Evolutionary conservation across 1,140 invertebrate genomes (phyloP).

Genomic region (Trichogramma pretiosum): DNA sequence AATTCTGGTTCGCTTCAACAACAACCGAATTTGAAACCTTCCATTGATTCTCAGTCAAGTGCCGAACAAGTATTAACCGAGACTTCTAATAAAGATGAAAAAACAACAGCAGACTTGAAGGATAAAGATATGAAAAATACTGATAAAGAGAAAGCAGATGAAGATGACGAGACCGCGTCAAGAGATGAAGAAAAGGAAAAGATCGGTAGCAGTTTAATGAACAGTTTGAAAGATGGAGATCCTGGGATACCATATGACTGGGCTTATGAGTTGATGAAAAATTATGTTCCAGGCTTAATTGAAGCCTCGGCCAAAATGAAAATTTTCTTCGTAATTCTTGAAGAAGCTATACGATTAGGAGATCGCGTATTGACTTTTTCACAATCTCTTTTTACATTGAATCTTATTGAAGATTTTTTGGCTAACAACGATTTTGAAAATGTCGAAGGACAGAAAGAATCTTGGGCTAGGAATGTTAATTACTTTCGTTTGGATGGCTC

Average conservation of each 20-base stretch:
- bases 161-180: slow-evolving; percentile 36
- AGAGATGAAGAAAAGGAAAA: slow-evolving; percentile 45
- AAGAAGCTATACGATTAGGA: slow-evolving; percentile 76
- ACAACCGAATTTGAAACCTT: no score
- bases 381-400: slow-evolving; percentile 90
- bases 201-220: slow-evolving; percentile 37
- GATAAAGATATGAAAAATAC: slow-evolving; percentile 41
- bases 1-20: no score
- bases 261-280: slow-evolving; percentile 77
- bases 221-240: slow-evolving; percentile 50
- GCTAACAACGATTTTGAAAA: slow-evolving; percentile 67
- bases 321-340: slow-evolving; percentile 85
- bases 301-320: slow-evolving; percentile 94
- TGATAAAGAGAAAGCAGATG: slow-evolving; percentile 51
- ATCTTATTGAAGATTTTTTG: slow-evolving; percentile 94
- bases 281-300: slow-evolving; percentile 79
- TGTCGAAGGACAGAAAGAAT: slow-evolving; percentile 49
- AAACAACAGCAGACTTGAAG: slow-evolving; percentile 31
- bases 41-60: no score
- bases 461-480: slow-evolving; percentile 79
- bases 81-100: slow-evolving; percentile 32
- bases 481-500: slow-evolving; percentile 95
- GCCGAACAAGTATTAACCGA: no score
- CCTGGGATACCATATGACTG: slow-evolving; percentile 77
- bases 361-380: slow-evolving; percentile 95